Conservation (phyloP, 2,888 invertebrate species). For the Phyllotreta striolata region DNA sequence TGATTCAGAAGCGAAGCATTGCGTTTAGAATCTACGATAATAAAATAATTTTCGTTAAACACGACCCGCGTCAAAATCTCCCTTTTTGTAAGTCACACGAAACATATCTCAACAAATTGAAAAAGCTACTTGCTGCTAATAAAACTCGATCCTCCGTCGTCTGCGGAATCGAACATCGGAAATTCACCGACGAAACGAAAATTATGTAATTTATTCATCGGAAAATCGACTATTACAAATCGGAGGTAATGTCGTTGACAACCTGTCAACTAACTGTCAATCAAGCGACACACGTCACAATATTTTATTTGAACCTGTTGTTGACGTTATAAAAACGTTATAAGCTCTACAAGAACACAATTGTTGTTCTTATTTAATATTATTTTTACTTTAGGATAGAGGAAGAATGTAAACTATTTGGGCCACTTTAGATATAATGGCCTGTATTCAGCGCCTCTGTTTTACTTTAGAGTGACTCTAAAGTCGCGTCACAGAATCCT, state of each 20-base stretch:
- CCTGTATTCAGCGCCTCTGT: too few species aligned
- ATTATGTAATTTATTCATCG: conserved; percentile 39
- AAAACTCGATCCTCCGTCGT: conserved; percentile 29
- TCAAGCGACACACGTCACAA: conserved; percentile 6
- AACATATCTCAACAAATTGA: neutral
- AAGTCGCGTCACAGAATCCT: too few species aligned
- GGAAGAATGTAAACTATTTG: too few species aligned
- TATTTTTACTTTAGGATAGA: too few species aligned
- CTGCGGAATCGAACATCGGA: conserved; percentile 36
- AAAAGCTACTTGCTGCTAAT: conserved; percentile 28
- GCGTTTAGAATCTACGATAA: conserved; percentile 28
- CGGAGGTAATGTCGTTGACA: neutral
- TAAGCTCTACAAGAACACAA: neutral
- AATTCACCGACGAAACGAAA: conserved; percentile 38
- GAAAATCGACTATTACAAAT: neutral
- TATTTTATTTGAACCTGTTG: neutral
- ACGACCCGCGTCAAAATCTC: neutral
- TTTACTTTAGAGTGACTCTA: too few species aligned
- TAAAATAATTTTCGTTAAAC: neutral
- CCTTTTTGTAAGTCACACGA: neutral
- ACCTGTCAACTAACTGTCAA: neutral
- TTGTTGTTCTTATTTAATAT: neutral
- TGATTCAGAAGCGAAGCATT: conserved; percentile 32
- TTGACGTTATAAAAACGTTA: neutral
- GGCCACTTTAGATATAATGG: too few species aligned